Conservation (phyloP, 2,888 invertebrate genomes). For the Quadroppia sp. region DNA sequence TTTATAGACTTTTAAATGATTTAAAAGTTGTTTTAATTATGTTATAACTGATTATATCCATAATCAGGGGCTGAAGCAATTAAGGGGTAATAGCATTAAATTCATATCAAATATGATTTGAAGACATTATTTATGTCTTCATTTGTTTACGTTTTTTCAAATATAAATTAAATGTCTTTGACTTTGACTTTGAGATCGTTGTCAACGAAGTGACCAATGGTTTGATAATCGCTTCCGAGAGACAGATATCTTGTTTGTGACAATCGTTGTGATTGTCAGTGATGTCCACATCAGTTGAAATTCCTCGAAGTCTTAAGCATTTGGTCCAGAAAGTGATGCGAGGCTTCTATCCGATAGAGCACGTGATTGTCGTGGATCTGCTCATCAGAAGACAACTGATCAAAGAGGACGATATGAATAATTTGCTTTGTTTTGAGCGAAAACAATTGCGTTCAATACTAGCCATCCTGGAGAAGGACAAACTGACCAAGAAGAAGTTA, state of each 20-base stretch:
- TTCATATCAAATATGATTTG: no score
- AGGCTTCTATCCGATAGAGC: constrained; percentile 90
- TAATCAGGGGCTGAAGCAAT: no score
- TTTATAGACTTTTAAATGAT: no score
- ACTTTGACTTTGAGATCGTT: no score
- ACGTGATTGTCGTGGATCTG: constrained; percentile 91
- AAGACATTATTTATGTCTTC: no score
- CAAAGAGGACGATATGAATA: constrained; percentile 63
- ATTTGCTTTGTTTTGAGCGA: constrained; percentile 84
- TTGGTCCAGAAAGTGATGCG: constrained; percentile 82
- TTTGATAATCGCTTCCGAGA: no score
- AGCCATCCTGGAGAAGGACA: constrained; percentile 79
- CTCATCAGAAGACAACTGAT: constrained; percentile 85
- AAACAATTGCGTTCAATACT: constrained; percentile 87
- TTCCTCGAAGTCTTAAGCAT: constrained; percentile 84
- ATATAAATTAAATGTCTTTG: no score
- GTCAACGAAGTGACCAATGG: no score
- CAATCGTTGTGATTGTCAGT: background rate
- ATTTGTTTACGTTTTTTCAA: no score
- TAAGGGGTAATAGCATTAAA: no score
- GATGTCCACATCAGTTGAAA: constrained; percentile 61
- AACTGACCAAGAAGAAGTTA: constrained; percentile 84
- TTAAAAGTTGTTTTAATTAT: no score
- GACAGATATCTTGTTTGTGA: background rate
- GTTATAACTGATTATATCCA: no score